These are phyloP conservation scores for Chromoteleia sp. DNA, from an alignment of 2,888 invertebrate species.

Conservation along the genomic window DNA sequence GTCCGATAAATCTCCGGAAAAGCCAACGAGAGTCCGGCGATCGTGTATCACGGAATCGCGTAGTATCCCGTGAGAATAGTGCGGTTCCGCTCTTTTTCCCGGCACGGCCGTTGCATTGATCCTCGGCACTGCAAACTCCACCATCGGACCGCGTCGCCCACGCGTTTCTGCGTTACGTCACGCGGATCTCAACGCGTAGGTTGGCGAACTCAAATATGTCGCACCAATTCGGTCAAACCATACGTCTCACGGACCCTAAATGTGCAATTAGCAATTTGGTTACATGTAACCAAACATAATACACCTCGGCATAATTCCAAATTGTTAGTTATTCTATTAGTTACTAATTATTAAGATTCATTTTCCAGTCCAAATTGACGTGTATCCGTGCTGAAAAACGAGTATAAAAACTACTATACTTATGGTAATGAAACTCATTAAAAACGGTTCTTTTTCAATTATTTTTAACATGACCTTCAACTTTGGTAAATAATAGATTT, in stretches of 20 bases:
- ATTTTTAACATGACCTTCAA: too few species aligned
- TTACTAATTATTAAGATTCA: background rate
- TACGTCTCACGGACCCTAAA: background rate
- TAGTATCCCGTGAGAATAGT: slow-evolving; percentile 80
- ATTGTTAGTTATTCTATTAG: background rate
- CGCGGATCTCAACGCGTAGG: slow-evolving; percentile 79
- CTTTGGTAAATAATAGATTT: too few species aligned
- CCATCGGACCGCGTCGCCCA: slow-evolving; percentile 76
- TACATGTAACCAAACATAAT: background rate
- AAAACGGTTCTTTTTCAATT: too few species aligned
- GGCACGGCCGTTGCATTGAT: slow-evolving; percentile 80
- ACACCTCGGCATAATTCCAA: background rate
- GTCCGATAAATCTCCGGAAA: slow-evolving; percentile 55
- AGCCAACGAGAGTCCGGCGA: slow-evolving; percentile 45
- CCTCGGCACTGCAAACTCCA: slow-evolving; percentile 75
- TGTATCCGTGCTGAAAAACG: too few species aligned
- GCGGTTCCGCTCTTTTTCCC: slow-evolving; percentile 76
- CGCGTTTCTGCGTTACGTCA: slow-evolving; percentile 85
- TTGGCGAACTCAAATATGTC: slow-evolving; percentile 78
- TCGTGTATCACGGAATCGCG: slow-evolving; percentile 73
- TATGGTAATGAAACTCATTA: too few species aligned
- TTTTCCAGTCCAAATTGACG: too few species aligned
- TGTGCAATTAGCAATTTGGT: background rate
- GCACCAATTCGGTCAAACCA: slow-evolving; percentile 19
- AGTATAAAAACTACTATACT: too few species aligned